These are phyloP conservation scores for Daphoenositta chrysoptera DNA, from an alignment of 2,113 vertebrate genomes.

Conservation along the genomic window DNA sequence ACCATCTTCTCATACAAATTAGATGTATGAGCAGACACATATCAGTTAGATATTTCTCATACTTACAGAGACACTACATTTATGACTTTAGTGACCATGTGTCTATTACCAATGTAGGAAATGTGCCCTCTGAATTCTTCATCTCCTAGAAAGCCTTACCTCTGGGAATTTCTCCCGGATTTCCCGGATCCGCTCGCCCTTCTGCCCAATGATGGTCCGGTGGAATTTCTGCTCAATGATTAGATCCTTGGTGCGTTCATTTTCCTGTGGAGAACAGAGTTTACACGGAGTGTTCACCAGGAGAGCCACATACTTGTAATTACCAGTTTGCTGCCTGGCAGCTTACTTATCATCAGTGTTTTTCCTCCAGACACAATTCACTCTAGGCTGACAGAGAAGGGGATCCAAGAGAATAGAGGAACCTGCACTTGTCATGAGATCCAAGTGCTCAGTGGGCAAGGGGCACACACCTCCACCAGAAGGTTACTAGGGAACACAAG, in stretches of 20 bases:
- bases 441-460: neutral
- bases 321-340: neutral
- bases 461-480: neutral
- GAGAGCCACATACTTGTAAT: neutral
- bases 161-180: slow-evolving; percentile 97
- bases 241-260: slow-evolving; percentile 98
- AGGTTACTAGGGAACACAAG: neutral
- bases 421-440: neutral
- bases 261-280: slow-evolving; percentile 77
- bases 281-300: neutral
- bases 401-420: neutral
- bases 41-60: neutral
- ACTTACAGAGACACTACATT: neutral
- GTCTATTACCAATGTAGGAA: neutral
- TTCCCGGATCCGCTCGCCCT: slow-evolving; percentile 96
- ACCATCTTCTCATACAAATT: neutral
- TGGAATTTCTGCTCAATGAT: slow-evolving; percentile 98
- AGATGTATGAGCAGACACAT: neutral
- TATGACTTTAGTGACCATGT: neutral
- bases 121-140: neutral
- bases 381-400: neutral
- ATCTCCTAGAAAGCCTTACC: slow-evolving; percentile 54
- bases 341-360: neutral
- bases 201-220: slow-evolving; percentile 97
- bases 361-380: neutral